Conservation (phyloP, 2,888 invertebrate genomes). For the Phyto melanocephala region DNA sequence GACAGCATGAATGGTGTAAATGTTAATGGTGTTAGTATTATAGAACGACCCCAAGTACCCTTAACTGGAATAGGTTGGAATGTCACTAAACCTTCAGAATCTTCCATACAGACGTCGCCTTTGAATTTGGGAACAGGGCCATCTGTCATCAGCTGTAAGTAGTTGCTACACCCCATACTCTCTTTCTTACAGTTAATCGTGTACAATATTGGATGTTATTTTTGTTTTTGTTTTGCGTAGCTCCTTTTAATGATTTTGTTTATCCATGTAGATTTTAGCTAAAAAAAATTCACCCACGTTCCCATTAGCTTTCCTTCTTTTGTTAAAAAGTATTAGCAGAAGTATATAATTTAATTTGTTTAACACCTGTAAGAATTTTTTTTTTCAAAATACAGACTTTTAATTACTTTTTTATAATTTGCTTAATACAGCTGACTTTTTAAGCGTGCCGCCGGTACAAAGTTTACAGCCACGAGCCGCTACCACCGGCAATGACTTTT, state of each 20-base stretch:
- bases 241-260: background rate
- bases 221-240: conserved; percentile 7
- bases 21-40: conserved; percentile 81
- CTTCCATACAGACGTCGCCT: conserved; percentile 65
- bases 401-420: no score
- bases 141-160: conserved; percentile 76
- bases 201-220: conserved; percentile 31
- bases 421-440: conserved; percentile 80
- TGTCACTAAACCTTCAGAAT: conserved; percentile 71
- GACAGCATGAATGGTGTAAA: conserved; percentile 87
- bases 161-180: conserved; percentile 36
- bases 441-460: conserved; percentile 79
- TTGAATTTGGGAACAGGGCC: conserved; percentile 66
- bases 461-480: conserved; percentile 85
- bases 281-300: conserved; percentile 11
- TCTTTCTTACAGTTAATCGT: no score
- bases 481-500: conserved; percentile 85
- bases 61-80: conserved; percentile 75
- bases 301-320: background rate
- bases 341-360: background rate
- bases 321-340: background rate
- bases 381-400: no score
- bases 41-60: conserved; percentile 80
- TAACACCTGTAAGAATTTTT: background rate
- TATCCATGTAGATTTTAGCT: conserved; percentile 1